These are phyloP conservation scores for Trematomus loennbergii DNA, from an alignment of 2,113 vertebrate genomes.

Conservation along the genomic window DNA sequence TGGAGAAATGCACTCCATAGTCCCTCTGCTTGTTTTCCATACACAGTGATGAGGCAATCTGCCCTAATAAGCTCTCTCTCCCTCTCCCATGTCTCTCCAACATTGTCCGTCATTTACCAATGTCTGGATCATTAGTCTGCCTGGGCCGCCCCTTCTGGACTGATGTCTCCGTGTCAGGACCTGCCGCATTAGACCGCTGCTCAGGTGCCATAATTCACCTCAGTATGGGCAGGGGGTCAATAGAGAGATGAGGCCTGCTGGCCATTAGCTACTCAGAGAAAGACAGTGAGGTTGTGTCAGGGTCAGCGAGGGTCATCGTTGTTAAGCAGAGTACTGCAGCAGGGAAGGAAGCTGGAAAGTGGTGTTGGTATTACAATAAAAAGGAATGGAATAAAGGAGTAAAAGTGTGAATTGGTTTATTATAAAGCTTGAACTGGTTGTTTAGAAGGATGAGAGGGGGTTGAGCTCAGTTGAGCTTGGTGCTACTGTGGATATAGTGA, in stretches of 20 bases:
- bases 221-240: slow-evolving; percentile 75
- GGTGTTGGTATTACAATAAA: slow-evolving; percentile 63
- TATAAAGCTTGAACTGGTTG: slow-evolving; percentile 44
- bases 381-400: slow-evolving; percentile 57
- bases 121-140: slow-evolving; percentile 79
- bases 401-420: slow-evolving; percentile 58
- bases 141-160: slow-evolving; percentile 63
- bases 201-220: slow-evolving; percentile 81
- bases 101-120: slow-evolving; percentile 78
- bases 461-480: slow-evolving; percentile 15
- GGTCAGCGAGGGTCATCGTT: slow-evolving; percentile 70
- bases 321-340: slow-evolving; percentile 49
- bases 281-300: slow-evolving; percentile 70
- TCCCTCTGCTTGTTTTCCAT: slow-evolving; percentile 63
- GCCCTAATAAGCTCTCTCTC: slow-evolving; percentile 61
- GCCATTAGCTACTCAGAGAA: slow-evolving; percentile 76
- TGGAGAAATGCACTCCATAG: slow-evolving; percentile 72
- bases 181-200: slow-evolving; percentile 66
- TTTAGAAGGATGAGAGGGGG: slow-evolving; percentile 24
- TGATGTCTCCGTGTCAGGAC: slow-evolving; percentile 75
- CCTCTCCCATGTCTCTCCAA: slow-evolving; percentile 45
- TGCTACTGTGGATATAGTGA: not conserved
- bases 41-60: slow-evolving; percentile 72
- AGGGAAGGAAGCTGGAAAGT: slow-evolving; percentile 18
- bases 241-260: slow-evolving; percentile 71